Conservation (phyloP, 2,113 vertebrate species). For the Pedetes capensis region DNA sequence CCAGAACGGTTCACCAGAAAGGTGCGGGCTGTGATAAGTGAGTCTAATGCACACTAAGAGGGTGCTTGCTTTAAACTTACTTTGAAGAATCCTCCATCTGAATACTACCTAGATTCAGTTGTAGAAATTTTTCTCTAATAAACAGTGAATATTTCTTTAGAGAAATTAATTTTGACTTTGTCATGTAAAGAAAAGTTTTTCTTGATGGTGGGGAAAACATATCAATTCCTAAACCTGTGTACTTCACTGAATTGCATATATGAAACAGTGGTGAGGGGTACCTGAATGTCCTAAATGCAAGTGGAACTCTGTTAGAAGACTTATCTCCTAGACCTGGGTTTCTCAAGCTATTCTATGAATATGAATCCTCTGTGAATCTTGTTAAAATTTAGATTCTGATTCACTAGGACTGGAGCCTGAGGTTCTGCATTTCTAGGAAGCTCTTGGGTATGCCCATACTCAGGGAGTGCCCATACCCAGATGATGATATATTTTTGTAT, state of each 20-base stretch:
- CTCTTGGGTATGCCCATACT: background rate
- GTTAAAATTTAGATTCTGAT: background rate
- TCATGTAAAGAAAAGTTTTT: background rate
- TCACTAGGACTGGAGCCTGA: background rate
- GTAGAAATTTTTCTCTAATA: constrained; percentile 18
- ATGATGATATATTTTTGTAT: background rate
- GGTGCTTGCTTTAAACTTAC: background rate
- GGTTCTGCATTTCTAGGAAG: background rate
- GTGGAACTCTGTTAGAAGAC: background rate
- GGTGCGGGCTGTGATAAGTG: background rate
- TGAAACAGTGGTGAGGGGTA: background rate
- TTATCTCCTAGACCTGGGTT: background rate
- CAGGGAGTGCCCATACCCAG: background rate
- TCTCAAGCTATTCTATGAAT: background rate
- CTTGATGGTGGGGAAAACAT: background rate
- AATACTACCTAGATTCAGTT: background rate
- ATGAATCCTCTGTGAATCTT: background rate
- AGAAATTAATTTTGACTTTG: background rate
- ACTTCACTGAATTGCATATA: background rate
- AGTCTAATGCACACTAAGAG: background rate
- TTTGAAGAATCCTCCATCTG: background rate
- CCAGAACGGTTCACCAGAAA: background rate
- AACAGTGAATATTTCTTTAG: constrained; percentile 3
- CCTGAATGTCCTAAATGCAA: background rate
- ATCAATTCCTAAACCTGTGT: background rate